Evolutionary conservation across 2,797 vertebrate genomes (phyloP).

Genomic region (Mus caroli): DNA sequence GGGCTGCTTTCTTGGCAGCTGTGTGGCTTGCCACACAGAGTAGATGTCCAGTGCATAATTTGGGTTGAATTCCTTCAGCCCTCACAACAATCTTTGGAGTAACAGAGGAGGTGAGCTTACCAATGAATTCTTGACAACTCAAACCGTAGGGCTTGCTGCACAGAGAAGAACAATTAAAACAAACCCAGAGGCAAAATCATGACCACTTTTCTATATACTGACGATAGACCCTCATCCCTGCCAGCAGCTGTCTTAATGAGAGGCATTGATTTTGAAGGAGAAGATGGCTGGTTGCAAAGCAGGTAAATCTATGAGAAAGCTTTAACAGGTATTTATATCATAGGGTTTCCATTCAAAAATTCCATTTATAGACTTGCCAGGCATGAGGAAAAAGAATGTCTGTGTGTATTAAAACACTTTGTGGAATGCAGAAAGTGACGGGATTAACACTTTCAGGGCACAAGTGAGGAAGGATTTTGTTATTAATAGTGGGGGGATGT

Average conservation of each 20-base stretch:
- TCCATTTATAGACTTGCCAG: constrained; percentile 72
- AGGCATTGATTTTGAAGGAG: constrained; percentile 83
- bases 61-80: constrained; percentile 10
- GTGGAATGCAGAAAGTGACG: background rate
- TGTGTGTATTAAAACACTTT: constrained; percentile 54
- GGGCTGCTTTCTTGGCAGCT: background rate
- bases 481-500: background rate
- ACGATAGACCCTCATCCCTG: constrained; percentile 73
- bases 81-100: constrained; percentile 51
- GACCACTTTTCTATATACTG: constrained; percentile 77
- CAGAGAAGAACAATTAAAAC: constrained; percentile 76
- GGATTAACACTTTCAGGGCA: constrained; percentile 12
- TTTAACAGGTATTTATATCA: constrained; percentile 80
- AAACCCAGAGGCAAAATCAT: constrained; percentile 79
- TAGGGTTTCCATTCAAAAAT: constrained; percentile 76
- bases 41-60: background rate
- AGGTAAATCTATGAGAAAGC: constrained; percentile 72
- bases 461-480: constrained; percentile 1
- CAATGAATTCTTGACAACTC: constrained; percentile 60
- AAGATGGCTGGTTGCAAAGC: constrained; percentile 73
- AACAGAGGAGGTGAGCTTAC: constrained; percentile 20
- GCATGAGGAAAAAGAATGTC: background rate
- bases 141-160: constrained; percentile 66
- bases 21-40: background rate
- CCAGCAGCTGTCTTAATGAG: constrained; percentile 81